Evolutionary conservation across 1,140 invertebrate species (phyloP), one percentile per base, ranked within the genome.

Genomic region (Micrasema longulum): DNA sequence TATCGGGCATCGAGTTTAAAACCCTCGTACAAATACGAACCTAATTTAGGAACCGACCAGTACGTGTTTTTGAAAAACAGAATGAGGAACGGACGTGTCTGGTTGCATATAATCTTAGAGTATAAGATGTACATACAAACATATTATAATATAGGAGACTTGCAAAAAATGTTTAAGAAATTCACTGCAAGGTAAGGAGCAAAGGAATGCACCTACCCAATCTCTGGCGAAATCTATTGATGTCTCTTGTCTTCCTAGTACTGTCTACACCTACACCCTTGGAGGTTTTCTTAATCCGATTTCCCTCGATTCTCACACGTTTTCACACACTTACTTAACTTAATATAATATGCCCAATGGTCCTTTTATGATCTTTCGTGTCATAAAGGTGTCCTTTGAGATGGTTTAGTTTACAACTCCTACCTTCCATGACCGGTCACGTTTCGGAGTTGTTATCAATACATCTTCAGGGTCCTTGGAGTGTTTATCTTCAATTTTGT

Each of bases 271-370:
- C 41, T 6, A 18, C 62, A 64, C 47, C 41, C 62, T 47, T 64
- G 62, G 23, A 64, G 62, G 12, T 64, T 23, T n/a, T 47, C 62
- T 16, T 64, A 64, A 64, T 64, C 62, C 45, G 41, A 35, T 64
- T 64, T 64, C 62, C 62, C 45, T 48, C 16, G 62, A 47, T 48
- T 9, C 45, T 20, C 2, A 47, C 62, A 64, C 62, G 62, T 64
- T 64, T 64, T 64, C 62, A 64, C 62, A 64, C 43, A 22, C 20
- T 18, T 26, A 31, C 23, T 64, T 64, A 18, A 64, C 41, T 23
- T 31, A 31, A 31, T 31, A 31, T 31, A 31, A 31, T 31, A 31
- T 31, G 26, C 36, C 36, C 36, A 41, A 60, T 41, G 14, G 55
- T 18, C 12, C 14, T 41, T 60, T 60, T 60, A 60, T 38, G 55